Conservation (phyloP, 2,113 vertebrate genomes). For the Mionectes macconnelli region DNA sequence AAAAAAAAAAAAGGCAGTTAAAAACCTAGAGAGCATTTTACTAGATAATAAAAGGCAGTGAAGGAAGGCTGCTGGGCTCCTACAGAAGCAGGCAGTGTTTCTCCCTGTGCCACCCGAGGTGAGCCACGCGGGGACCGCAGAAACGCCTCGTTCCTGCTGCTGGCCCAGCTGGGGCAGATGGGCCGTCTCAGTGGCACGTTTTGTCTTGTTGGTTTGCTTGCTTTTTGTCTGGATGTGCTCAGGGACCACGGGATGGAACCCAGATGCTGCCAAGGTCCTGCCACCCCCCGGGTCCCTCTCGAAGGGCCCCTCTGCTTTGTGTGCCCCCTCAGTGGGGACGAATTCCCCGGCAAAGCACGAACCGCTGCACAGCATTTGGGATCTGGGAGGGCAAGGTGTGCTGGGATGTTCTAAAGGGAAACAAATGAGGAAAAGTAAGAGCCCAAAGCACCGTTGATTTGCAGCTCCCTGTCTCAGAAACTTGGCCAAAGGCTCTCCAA, state of each 20-base stretch:
- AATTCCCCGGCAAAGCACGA: neutral
- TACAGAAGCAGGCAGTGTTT: neutral
- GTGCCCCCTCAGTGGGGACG: neutral
- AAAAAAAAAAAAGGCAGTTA: neutral
- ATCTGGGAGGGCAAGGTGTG: neutral
- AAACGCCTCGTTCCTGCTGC: neutral
- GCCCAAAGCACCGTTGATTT: neutral
- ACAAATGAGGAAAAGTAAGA: neutral
- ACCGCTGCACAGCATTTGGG: neutral
- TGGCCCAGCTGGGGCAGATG: neutral
- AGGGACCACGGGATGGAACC: neutral
- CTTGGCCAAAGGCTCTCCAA: neutral
- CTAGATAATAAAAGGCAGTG: neutral
- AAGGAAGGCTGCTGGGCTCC: neutral
- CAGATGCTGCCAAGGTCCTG: neutral
- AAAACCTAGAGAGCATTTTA: neutral
- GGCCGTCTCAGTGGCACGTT: neutral
- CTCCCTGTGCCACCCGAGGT: neutral
- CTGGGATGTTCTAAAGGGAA: neutral
- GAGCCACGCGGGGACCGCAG: neutral
- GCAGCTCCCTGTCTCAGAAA: neutral
- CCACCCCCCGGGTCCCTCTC: neutral
- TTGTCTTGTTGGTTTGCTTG: constrained; percentile 45
- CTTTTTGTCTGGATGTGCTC: constrained; percentile 50
- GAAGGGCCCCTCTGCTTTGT: neutral